Base-by-base conservation (phyloP, 2,888 invertebrate genomes). In the Nebria salina region DNA sequence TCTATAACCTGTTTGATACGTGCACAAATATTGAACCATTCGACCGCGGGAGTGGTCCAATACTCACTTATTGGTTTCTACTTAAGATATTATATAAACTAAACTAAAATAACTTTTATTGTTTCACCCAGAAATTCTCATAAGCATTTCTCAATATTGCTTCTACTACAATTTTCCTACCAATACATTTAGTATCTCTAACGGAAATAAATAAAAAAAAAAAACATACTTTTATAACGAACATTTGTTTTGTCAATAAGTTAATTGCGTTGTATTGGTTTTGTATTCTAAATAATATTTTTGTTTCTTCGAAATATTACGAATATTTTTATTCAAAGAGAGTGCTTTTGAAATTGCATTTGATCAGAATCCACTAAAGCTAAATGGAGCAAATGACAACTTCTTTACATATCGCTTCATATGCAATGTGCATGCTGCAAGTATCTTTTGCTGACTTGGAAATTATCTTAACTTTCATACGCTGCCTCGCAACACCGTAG, bases 11-110 rank as follows among this genome's bases (percentile, higher is more conserved):
- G 42, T 72, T 77, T 77, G 64, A 72, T 78, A 65, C 65, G 26
- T 65, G 64, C 8, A 78, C 73, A 72, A 78, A 78, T 78, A 78
- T 78, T 78, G 72, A 65, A 78, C 43, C 77, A 64, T 41, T 13
- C 54, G 54, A 54, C 54, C 13, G 7, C 54, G 34, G 77, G 77
- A 77, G 77, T 15, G 77, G 77, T 54, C 66, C 54, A 54, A 76
- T 76, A 66, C 66, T 42, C 68, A 20, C 41, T 76, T 70, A 68
- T 70, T 77, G 68, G 72, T 42, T 54, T 11, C 54, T 13, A 54
- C 54, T 54, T 11, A 54, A 54, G 54, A 54, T 54, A 54, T 54
- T 54, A 54, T 13, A 54, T 8, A 54, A 54, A 54, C 8, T 54
- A 13, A 54, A 13, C 54, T 54, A 54, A 8, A 54, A 54, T 54